Evolutionary conservation across 2,113 vertebrate genomes (phyloP).

Genomic region (Chrysochloris asiatica): DNA sequence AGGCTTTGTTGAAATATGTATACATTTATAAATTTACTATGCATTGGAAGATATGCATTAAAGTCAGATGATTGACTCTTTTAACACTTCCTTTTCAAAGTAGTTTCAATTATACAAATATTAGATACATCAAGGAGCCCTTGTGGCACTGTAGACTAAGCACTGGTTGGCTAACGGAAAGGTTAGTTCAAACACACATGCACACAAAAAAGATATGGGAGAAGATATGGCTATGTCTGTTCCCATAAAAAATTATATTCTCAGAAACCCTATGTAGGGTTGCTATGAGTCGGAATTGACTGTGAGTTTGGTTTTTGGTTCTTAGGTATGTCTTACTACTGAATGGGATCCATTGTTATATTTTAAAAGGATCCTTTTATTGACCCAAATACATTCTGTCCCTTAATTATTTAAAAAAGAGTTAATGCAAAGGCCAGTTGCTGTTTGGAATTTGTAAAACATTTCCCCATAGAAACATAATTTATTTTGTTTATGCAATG

Average conservation of each 20-base stretch:
- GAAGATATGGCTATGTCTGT: too few species aligned
- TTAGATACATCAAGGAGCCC: too few species aligned
- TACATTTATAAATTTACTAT: slow-evolving; percentile 49
- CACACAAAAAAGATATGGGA: too few species aligned
- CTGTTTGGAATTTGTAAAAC: not conserved
- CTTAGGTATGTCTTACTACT: slow-evolving; percentile 10
- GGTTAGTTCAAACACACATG: too few species aligned
- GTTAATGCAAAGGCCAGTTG: not conserved
- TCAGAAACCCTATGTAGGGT: too few species aligned
- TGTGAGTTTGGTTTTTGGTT: too few species aligned
- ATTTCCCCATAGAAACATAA: not conserved
- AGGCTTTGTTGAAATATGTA: slow-evolving; percentile 34
- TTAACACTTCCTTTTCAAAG: slow-evolving; percentile 12
- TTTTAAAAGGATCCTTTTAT: not conserved
- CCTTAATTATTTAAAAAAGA: not conserved
- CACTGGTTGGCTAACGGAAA: too few species aligned
- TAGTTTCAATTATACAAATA: not conserved
- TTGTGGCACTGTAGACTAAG: too few species aligned
- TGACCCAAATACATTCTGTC: not conserved
- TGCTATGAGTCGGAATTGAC: too few species aligned
- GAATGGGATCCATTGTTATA: not conserved
- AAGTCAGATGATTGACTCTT: slow-evolving; percentile 23
- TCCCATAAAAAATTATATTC: too few species aligned
- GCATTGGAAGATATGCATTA: slow-evolving; percentile 55
- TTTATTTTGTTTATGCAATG: slow-evolving; percentile 13